Evolutionary conservation across 2,888 invertebrate genomes (phyloP), one percentile per base, ranked within the genome.

Genomic region (Drosophila rellima): DNA sequence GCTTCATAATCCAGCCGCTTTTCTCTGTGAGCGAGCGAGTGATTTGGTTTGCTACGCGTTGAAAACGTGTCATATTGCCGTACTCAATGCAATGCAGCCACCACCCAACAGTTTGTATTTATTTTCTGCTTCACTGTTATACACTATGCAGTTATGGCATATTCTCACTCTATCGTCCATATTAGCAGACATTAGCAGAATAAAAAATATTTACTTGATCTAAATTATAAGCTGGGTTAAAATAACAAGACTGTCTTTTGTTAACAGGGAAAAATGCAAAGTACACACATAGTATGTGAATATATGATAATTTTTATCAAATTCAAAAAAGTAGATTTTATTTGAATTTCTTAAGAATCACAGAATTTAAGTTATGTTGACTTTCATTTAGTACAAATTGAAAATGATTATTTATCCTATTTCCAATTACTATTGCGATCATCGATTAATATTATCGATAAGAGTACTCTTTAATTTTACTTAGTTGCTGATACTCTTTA

Each of bases 61-160:
- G 77, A 67, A 74, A 86, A 82, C 83, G 77, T 86, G 86, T 74
- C 86, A 80, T 76, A 86, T 82, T 71, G 83, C 74, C 57, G 64
- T 79, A 20, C 35, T 10, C 44, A 56, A 35, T 37, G 47, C 56
- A 56, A 42, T 70, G 54, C 65, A 78, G 78, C 74, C 84, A 78
- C 84, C 74, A 80, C 86, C 77, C 83, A 76, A 61, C 42, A 61
- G 50, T 61, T 50, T 42, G 55, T 70, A 51, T 69, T 17, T 61
- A 50, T 60, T 56, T 63, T 70, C 54, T 71, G 65, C 59, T 63
- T 73, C 74, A 62, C 69, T 73, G 18, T 56, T 66, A 6, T 33
- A 60, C 51, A 40, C 60, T 39, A 11, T 33, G 40, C 33, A 17
- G n/a, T 6, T 6, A 5, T 1, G 20, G 6, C 6, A 17, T 23